Conservation (phyloP, 2,888 invertebrate species). For the Congeria kusceri region DNA sequence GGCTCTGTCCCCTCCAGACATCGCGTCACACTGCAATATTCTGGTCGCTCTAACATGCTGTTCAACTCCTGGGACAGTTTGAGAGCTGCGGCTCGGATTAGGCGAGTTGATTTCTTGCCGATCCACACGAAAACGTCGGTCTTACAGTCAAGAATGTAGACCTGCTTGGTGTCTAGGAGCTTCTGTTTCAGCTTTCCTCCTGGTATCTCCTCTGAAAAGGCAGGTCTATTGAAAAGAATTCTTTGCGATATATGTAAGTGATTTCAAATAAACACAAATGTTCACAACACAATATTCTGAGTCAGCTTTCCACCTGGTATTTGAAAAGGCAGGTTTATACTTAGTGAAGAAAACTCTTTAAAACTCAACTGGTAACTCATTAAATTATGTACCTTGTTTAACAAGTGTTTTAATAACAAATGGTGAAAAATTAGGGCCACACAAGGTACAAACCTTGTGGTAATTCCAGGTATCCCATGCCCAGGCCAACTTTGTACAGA, state of each 20-base stretch:
- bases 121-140: conserved; percentile 98
- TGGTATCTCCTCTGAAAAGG: conserved; percentile 81
- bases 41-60: conserved; percentile 93
- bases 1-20: conserved; percentile 93
- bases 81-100: conserved; percentile 97
- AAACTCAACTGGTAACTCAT: too few relatives aligned
- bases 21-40: conserved; percentile 94
- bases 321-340: too few relatives aligned
- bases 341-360: too few relatives aligned
- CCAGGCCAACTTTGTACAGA: conserved; percentile 97
- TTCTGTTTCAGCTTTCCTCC: conserved; percentile 89
- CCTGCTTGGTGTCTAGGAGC: conserved; percentile 94
- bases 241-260: too few relatives aligned
- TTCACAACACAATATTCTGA: too few relatives aligned
- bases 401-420: too few relatives aligned
- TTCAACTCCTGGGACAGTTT: conserved; percentile 98
- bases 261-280: too few relatives aligned
- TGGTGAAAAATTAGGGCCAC: too few relatives aligned
- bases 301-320: too few relatives aligned
- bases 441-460: too few relatives aligned
- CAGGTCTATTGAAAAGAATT: background rate
- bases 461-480: conserved; percentile 99
- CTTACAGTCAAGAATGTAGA: conserved; percentile 98
- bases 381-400: too few relatives aligned
- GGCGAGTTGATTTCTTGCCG: conserved; percentile 97